Base-by-base conservation (phyloP, 2,888 invertebrate genomes). In the Drosophila acutilabella region DNA sequence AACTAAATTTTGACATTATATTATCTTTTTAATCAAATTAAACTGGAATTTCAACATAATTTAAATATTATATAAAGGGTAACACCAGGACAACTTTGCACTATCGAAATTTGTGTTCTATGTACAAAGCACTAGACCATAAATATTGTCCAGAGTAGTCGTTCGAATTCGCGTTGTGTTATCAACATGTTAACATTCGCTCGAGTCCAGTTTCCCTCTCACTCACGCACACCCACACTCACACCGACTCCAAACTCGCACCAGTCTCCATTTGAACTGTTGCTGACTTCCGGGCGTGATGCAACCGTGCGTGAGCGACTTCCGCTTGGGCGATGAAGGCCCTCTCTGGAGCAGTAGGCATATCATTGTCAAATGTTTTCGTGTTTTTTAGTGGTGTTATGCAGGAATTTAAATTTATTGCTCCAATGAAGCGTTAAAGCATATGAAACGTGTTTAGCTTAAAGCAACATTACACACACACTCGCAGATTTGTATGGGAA, bases 141-240 rank as follows among this genome's bases (percentile, higher is more conserved):
- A 71, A 65, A 68, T 79, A 68, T 68, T 72, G 58, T 70, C 53
- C 60, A 71, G 72, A 66, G 51, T 74, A 56, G 62, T 52, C 61
- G 64, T 54, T 64, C 65, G 60, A 61, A 65, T 82, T 82, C 86
- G 30, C 30, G 8, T 30, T 30, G 30, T 80, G 81, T 88, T 83
- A 86, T 86, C 89, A 83, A 71, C 88, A 74, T 88, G 83, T 86
- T 88, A 74, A 88, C 89, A 83, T 83, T 86, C 81, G 61, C 70
- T 69, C 71, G 71, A 66, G 60, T 38, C 40, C 26, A 48, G 30
- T 62, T 38, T 40, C n/a, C 33, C 59, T 18, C 45, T 14, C 23
- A 14, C n/a, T n/a, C 18, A 41, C 38, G 30, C n/a, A 42, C 61
- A 40, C 38, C 38, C n/a, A 42, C 61, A 38, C 26, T 50, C 38